These are phyloP conservation scores for Nyctibius grandis DNA, from an alignment of 2,797 vertebrate species.

Conservation along the genomic window DNA sequence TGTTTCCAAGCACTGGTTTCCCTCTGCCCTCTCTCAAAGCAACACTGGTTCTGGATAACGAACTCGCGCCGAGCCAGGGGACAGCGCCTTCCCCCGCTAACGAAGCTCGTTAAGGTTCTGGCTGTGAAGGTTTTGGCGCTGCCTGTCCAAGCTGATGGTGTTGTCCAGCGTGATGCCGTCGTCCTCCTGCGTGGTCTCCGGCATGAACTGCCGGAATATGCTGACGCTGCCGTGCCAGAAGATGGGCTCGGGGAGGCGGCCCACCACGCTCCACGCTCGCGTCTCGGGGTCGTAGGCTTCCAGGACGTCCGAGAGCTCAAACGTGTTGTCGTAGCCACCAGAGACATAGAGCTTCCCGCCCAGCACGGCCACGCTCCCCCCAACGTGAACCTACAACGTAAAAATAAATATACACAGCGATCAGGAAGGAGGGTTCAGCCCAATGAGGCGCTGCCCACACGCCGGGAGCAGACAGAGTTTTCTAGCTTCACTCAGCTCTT, in stretches of 20 bases:
- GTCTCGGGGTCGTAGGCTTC: constrained; percentile 86
- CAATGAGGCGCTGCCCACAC: fast-evolving
- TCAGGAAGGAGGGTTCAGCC: background rate
- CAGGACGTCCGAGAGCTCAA: constrained; percentile 92
- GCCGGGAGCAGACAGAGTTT: no score
- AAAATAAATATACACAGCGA: fast-evolving
- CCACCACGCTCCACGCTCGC: constrained; percentile 80
- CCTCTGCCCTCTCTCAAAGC: background rate
- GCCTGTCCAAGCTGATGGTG: constrained; percentile 77
- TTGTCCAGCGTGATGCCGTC: constrained; percentile 73
- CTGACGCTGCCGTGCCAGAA: constrained; percentile 99
- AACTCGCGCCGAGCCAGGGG: fast-evolving
- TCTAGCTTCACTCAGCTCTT: background rate
- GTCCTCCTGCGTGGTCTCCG: constrained; percentile 78
- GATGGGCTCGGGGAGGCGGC: constrained; percentile 90
- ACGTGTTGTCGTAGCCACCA: constrained; percentile 93
- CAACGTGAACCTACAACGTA: constrained; percentile 86
- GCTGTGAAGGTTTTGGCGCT: constrained; percentile 45
- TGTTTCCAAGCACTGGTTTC: background rate
- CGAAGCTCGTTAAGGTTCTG: constrained; percentile 65
- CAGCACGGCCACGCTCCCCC: constrained; percentile 89
- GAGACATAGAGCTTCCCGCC: constrained; percentile 93
- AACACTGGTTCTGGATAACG: background rate
- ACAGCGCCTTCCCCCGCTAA: background rate
- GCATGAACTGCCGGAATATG: constrained; percentile 99